Percentiles rank a stretch among this genome's conserved stretches.
Evolutionary conservation across 2,797 vertebrate species (phyloP).

Genomic region (Myotis planiceps): DNA sequence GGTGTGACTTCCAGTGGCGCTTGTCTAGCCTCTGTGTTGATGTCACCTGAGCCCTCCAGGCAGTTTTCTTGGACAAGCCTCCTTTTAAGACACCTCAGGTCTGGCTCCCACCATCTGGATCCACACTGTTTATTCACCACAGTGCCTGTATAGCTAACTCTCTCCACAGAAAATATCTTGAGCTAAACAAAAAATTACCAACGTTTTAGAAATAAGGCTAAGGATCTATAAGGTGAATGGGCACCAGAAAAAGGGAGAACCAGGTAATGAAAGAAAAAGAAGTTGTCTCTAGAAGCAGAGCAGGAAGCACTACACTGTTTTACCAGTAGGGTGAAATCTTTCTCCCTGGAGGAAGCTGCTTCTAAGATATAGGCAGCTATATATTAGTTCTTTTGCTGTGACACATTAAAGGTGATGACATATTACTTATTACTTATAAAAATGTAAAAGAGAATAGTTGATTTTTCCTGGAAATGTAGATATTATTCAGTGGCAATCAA

Average conservation of each 20-base stretch:
- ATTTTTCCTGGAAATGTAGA: not conserved
- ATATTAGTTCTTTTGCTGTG: not conserved
- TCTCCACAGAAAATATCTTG: not conserved
- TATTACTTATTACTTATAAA: not conserved
- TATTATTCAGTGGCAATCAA: not conserved
- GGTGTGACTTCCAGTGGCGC: not conserved
- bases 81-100: not conserved
- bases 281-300: not conserved
- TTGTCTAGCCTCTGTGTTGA: not conserved
- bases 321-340: not conserved
- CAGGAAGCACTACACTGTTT: not conserved
- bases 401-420: not conserved
- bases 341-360: not conserved
- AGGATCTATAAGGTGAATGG: not conserved
- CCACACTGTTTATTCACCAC: not conserved
- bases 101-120: not conserved
- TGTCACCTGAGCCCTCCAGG: not conserved
- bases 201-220: not conserved
- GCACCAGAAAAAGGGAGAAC: not conserved
- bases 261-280: not conserved
- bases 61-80: not conserved
- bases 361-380: not conserved
- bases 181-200: not conserved
- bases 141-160: not conserved
- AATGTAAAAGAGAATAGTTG: not conserved